phyloP scores from a whole-genome alignment of 1,140 invertebrate genomes.

The Brachionus plicatilis region DNA sequence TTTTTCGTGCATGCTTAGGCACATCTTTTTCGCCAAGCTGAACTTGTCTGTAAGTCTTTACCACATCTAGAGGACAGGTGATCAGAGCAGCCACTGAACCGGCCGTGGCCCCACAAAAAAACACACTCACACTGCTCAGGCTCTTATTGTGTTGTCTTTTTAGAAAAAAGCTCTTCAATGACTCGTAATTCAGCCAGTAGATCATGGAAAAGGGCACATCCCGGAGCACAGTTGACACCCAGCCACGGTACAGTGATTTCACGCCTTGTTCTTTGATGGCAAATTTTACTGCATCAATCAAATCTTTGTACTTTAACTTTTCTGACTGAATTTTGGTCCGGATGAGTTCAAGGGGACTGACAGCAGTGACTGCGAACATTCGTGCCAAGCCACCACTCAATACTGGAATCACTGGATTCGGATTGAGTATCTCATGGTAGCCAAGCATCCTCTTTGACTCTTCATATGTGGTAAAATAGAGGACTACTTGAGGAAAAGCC shows the following conservation, averaged over 20 bases:
- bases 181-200: slow-evolving; percentile 38
- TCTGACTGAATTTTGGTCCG: slow-evolving; percentile 40
- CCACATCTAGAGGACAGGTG: slow-evolving; percentile 34
- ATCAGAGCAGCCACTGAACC: slow-evolving; percentile 8
- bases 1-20: background rate
- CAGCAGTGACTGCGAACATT: background rate
- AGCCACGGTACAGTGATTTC: slow-evolving; percentile 14
- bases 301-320: background rate
- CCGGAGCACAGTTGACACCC: background rate
- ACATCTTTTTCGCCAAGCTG: slow-evolving; percentile 28
- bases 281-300: background rate
- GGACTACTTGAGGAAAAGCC: slow-evolving; percentile 19
- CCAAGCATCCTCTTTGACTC: background rate
- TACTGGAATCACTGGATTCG: background rate
- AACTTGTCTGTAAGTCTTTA: slow-evolving; percentile 40
- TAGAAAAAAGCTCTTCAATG: slow-evolving; percentile 6
- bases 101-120: slow-evolving; percentile 19
- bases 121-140: background rate
- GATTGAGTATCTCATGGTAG: background rate
- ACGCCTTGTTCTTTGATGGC: background rate
- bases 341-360: slow-evolving; percentile 23
- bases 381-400: slow-evolving; percentile 14
- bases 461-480: slow-evolving; percentile 39
- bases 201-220: slow-evolving; percentile 41
- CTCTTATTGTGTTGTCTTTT: background rate